phyloP scores from a whole-genome alignment of 2,888 invertebrate genomes.

The Schrankia costaestrigalis region DNA sequence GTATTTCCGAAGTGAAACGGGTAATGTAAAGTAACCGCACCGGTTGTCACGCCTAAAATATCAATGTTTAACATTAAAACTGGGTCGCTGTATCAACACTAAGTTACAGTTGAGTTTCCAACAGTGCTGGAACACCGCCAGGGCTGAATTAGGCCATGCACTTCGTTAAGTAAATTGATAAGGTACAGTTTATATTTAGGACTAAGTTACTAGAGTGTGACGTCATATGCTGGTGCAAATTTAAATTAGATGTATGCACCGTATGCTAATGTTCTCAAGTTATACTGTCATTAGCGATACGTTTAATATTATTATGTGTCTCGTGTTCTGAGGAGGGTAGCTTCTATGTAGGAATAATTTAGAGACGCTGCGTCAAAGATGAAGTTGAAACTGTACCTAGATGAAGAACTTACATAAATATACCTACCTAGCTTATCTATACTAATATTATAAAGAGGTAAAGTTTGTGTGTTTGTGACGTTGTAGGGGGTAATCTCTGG shows the following conservation, averaged over 20 bases:
- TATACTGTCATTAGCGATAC: background rate
- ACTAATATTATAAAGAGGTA: no score
- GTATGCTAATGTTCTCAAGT: slow-evolving; percentile 5
- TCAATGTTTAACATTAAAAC: slow-evolving; percentile 25
- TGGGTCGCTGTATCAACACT: slow-evolving; percentile 21
- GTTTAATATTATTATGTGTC: background rate
- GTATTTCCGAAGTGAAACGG: no score
- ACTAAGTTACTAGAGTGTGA: slow-evolving; percentile 2
- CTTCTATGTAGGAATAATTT: no score
- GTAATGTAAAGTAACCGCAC: slow-evolving; percentile 11
- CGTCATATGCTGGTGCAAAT: slow-evolving; percentile 4
- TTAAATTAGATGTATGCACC: slow-evolving; percentile 7
- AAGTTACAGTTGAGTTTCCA: slow-evolving; percentile 26
- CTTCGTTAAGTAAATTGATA: slow-evolving; percentile 57
- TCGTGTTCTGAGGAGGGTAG: no score
- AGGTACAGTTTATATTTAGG: slow-evolving; percentile 36
- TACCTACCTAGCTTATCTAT: no score
- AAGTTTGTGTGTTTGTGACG: no score
- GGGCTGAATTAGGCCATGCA: slow-evolving; percentile 47
- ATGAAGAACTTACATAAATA: no score
- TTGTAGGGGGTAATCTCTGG: no score
- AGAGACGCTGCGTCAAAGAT: no score
- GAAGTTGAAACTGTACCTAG: no score
- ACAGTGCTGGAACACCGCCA: slow-evolving; percentile 37
- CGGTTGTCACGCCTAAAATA: slow-evolving; percentile 17